Conservation (phyloP, 2,888 invertebrate genomes). For the Unio delphinus region DNA sequence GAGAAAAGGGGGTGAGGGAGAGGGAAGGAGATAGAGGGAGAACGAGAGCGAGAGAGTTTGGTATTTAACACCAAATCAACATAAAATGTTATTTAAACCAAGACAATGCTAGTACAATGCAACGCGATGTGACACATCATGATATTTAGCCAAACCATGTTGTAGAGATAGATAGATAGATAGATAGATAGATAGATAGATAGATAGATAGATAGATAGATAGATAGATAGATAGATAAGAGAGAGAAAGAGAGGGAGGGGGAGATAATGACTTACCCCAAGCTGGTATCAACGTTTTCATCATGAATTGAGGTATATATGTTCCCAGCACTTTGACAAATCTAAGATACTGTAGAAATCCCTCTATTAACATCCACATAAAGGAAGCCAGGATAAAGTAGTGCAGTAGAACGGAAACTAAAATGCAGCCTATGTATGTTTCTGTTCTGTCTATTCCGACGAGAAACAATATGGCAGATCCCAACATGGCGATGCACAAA, state of each 20-base stretch:
- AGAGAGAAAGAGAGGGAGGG: too few species aligned
- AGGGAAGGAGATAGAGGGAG: too few species aligned
- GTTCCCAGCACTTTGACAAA: slow-evolving; percentile 80
- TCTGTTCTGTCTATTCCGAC: slow-evolving; percentile 63
- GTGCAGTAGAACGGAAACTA: slow-evolving; percentile 78
- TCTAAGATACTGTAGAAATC: slow-evolving; percentile 79
- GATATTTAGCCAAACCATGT: too few species aligned
- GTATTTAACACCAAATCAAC: too few species aligned
- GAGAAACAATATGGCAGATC: slow-evolving; percentile 75
- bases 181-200: too few species aligned
- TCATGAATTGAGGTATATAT: slow-evolving; percentile 75
- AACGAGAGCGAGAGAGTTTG: too few species aligned
- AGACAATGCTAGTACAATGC: too few species aligned
- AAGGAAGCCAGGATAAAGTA: slow-evolving; percentile 75
- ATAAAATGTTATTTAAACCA: too few species aligned
- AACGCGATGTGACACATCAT: too few species aligned
- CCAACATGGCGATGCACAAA: slow-evolving; percentile 77
- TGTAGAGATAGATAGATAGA: neutral
- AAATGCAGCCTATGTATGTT: slow-evolving; percentile 74
- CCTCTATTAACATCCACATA: slow-evolving; percentile 82
- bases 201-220: neutral
- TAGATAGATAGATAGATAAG: neutral
- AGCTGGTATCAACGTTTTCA: slow-evolving; percentile 78
- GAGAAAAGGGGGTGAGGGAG: too few species aligned
- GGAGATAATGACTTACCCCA: slow-evolving; percentile 74